Conservation (phyloP, 2,113 vertebrate genomes). For the Neogale vison region DNA sequence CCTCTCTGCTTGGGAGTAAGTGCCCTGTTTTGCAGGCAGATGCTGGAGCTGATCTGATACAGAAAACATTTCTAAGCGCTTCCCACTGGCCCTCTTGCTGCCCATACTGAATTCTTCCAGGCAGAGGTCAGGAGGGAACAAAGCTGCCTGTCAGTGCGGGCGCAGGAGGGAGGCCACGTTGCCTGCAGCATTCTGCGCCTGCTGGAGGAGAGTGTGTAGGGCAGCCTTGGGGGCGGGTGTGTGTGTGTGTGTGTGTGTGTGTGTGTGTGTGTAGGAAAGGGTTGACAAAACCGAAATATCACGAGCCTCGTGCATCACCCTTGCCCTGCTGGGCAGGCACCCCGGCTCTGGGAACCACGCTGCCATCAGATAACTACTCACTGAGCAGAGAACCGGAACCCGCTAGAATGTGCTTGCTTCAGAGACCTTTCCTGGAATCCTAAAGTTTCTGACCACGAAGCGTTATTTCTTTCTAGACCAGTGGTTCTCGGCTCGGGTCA, state of each 20-base stretch:
- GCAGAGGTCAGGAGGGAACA: background rate
- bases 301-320: rapidly evolving
- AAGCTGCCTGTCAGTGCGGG: background rate
- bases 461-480: background rate
- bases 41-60: background rate
- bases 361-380: background rate
- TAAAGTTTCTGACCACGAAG: background rate
- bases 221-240: too few species aligned
- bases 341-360: background rate
- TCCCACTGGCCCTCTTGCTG: background rate
- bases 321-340: too few species aligned
- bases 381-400: background rate
- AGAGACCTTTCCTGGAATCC: background rate
- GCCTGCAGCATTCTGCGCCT: too few species aligned
- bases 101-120: background rate
- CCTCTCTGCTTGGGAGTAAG: background rate
- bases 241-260: rapidly evolving
- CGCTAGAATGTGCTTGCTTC: background rate
- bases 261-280: background rate
- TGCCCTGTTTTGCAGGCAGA: background rate
- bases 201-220: background rate
- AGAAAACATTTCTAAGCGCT: background rate
- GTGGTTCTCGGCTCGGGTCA: background rate
- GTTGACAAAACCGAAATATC: background rate
- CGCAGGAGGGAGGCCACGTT: background rate